Evolutionary conservation across 2,113 vertebrate species (phyloP).

Genomic region (Ceuthmochares aereus): DNA sequence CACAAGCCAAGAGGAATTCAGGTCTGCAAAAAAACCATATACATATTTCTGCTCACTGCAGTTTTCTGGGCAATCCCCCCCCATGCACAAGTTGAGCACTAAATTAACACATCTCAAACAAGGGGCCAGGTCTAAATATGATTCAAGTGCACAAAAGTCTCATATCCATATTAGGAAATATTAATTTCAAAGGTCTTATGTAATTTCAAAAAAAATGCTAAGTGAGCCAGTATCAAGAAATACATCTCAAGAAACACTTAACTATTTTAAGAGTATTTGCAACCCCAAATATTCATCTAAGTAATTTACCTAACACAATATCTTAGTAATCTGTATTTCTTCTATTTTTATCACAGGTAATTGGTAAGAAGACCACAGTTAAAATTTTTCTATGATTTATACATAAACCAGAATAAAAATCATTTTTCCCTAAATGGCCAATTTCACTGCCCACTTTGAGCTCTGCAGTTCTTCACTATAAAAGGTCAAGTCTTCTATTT

Average conservation of each 20-base stretch:
- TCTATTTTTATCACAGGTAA: neutral
- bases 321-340: neutral
- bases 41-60: neutral
- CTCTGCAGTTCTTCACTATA: neutral
- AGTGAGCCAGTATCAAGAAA: neutral
- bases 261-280: neutral
- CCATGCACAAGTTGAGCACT: neutral
- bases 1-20: neutral
- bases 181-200: neutral
- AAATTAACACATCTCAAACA: neutral
- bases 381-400: neutral
- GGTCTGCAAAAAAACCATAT: neutral
- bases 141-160: neutral
- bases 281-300: neutral
- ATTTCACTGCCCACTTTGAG: neutral
- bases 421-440: neutral
- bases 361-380: neutral
- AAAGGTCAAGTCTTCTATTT: neutral
- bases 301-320: neutral
- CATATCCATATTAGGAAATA: constrained; percentile 28
- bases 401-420: neutral
- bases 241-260: neutral
- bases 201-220: neutral
- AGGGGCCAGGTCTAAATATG: neutral
- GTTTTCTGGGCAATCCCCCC: neutral